Percentiles rank a stretch among this genome's conserved stretches.
Conservation (phyloP, 2,888 invertebrate genomes). For the Lasioglossum figueresi region DNA sequence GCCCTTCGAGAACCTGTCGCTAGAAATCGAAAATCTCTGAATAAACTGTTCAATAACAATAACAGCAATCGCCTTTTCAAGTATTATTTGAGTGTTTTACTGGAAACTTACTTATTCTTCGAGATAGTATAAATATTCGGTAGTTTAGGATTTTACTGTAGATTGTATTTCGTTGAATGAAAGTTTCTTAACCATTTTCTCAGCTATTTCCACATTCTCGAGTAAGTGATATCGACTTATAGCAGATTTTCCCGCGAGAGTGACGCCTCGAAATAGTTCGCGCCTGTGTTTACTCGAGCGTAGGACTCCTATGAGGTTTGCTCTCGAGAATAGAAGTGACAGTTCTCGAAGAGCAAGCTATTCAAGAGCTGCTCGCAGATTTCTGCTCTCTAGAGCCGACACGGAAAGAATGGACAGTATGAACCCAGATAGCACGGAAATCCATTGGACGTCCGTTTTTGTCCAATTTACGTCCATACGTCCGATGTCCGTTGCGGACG, state of each 20-base stretch:
- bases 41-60: not conserved
- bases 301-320: not conserved
- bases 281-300: not conserved
- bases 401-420: not conserved
- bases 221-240: constrained; percentile 1
- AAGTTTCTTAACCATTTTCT: not conserved
- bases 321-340: constrained; percentile 11
- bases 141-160: too few species aligned
- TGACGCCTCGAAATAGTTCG: not conserved
- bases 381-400: not conserved
- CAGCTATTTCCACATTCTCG: not conserved
- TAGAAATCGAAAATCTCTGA: not conserved
- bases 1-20: not conserved
- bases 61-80: not conserved
- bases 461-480: too few species aligned
- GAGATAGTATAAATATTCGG: not conserved
- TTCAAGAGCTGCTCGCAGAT: not conserved
- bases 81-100: not conserved
- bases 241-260: not conserved
- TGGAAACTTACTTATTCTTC: not conserved
- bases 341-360: not conserved
- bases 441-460: too few species aligned
- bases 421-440: too few species aligned
- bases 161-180: not conserved
- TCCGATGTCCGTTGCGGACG: too few species aligned